Base-by-base conservation (phyloP, 2,888 invertebrate species). In the Dryadula phaetusa region DNA sequence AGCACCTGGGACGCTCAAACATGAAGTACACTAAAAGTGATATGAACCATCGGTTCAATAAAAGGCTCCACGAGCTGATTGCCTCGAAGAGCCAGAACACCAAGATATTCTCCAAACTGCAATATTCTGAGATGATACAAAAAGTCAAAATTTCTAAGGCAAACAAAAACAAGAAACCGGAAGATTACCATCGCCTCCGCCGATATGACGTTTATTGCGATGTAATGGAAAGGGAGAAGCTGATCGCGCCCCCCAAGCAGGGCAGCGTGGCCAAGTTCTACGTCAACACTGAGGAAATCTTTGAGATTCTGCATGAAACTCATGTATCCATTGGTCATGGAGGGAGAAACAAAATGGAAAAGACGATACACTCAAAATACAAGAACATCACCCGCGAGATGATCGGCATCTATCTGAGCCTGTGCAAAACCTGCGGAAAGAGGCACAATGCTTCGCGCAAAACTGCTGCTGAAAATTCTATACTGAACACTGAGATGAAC, bases 291-390 rank as follows among this genome's bases (percentile, higher is more conserved):
- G 74, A 77, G 2, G 74, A 79, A 37, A 67, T 76, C 56, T 78
- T 74, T 71, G 67, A 77, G 44, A 70, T 78, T 40, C 70, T 80
- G 69, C 71, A 77, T 47, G 75, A 76, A 32, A 72, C 73, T n/a
- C 77, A 79, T 73, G 52, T 69, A 16, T 20, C 44, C 7, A 40
- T 69, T 14, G 69, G 69, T n/a, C 73, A 73, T 56, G 70, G 65
- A 22, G 71, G 69, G 14, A 66, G 73, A 64, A 68, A 63, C 66
- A 64, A 61, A 34, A 74, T 72, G 73, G 67, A 56, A 34, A 71
- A 69, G 32, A 67, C 73, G 32, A 10, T 72, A 22, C 69, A 67
- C n/a, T 42, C 32, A 49, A 53, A 61, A 37, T 75, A 69, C 60
- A 73, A 73, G 65, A 75, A 75, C 47, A 70, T 75, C n/a, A 73